Conservation (phyloP, 92 coral and sea anemone genomes). For the Zoanthus gigantus region DNA sequence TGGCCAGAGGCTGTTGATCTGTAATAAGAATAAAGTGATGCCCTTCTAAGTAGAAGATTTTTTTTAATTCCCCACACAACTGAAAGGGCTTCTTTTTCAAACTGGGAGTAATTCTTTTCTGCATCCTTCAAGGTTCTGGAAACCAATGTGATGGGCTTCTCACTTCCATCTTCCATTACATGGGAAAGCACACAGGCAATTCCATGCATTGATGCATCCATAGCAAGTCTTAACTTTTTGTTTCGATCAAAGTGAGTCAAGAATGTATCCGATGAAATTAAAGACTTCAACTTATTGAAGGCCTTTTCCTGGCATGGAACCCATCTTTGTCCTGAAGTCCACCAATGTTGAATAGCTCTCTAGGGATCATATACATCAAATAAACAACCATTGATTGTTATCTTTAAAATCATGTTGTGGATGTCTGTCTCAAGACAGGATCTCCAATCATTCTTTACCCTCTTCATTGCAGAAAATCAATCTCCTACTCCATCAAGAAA, state of each 20-base stretch:
- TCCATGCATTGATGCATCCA: slow-evolving; percentile 52
- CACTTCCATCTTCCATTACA: not conserved
- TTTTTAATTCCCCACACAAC: slow-evolving; percentile 53
- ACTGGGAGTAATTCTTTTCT: slow-evolving; percentile 7
- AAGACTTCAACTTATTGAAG: slow-evolving; percentile 19
- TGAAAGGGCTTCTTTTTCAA: slow-evolving; percentile 24
- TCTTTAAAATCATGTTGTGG: slow-evolving; percentile 38
- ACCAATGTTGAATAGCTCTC: slow-evolving; percentile 50
- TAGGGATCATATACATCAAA: slow-evolving; percentile 30
- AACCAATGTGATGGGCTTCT: slow-evolving; percentile 30
- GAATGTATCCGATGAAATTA: slow-evolving; percentile 43
- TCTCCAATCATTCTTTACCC: slow-evolving; percentile 40
- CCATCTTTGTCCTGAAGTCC: slow-evolving; percentile 37
- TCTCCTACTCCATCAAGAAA: not conserved
- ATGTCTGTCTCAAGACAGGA: slow-evolving; percentile 26
- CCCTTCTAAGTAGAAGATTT: slow-evolving; percentile 50
- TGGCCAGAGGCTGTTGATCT: slow-evolving; percentile 51
- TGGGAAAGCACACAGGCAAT: slow-evolving; percentile 16
- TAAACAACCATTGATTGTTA: slow-evolving; percentile 38
- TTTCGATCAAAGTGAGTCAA: slow-evolving; percentile 47
- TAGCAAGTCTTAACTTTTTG: slow-evolving; percentile 43
- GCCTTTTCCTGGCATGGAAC: not conserved
- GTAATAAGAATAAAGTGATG: slow-evolving; percentile 52
- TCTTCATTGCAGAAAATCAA: slow-evolving; percentile 36
- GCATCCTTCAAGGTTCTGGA: slow-evolving; percentile 42